These are phyloP conservation scores for Zosterops hypoxanthus DNA, from an alignment of 2,113 vertebrate genomes.

Conservation along the genomic window DNA sequence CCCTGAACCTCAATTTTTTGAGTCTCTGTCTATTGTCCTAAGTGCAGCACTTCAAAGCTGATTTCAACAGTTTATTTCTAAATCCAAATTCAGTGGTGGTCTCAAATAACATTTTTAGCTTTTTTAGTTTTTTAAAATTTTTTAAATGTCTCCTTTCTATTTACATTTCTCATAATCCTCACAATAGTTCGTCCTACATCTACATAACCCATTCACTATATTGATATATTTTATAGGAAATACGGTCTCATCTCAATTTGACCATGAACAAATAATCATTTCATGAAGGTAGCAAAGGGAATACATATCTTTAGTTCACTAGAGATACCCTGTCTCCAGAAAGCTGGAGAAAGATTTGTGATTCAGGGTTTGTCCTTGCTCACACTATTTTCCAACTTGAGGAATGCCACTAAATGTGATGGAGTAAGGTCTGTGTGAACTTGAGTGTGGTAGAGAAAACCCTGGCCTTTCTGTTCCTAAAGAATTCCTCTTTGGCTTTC, in stretches of 20 bases:
- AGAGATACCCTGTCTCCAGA: neutral
- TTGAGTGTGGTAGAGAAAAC: neutral
- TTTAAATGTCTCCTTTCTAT: neutral
- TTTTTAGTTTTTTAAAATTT: neutral
- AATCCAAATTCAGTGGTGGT: neutral
- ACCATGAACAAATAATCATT: neutral
- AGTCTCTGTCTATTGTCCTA: neutral
- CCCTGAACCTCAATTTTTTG: neutral
- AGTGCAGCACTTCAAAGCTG: neutral
- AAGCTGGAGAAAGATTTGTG: neutral
- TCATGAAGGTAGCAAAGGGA: neutral
- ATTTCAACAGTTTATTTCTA: neutral
- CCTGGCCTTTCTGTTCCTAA: neutral
- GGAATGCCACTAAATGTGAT: neutral
- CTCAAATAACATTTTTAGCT: neutral
- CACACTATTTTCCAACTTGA: neutral
- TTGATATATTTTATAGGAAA: neutral
- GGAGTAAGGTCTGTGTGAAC: neutral
- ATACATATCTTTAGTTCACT: neutral
- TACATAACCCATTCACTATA: neutral
- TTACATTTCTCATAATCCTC: neutral
- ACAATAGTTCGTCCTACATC: neutral
- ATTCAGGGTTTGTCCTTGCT: neutral
- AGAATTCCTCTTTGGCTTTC: neutral
- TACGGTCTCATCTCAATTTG: neutral